phyloP scores from a whole-genome alignment of 1,140 invertebrate genomes.

The Solen grandis region DNA sequence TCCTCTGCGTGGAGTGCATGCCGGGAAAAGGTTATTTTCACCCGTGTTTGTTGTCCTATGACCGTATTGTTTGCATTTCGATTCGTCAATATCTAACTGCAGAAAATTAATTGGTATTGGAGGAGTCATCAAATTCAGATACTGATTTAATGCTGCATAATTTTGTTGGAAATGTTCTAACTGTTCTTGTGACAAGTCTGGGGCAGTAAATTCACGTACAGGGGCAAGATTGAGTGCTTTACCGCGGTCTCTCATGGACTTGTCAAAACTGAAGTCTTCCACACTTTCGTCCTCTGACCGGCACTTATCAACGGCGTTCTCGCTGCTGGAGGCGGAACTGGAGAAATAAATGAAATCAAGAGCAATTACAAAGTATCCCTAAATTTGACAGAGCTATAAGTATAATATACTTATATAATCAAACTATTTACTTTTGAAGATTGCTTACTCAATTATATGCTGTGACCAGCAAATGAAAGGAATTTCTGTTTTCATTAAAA shows the following conservation, averaged over 20 bases:
- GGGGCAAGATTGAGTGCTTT: conserved; percentile 50
- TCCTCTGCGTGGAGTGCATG: conserved; percentile 3
- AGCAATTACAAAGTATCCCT: too few species aligned
- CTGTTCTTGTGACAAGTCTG: conserved; percentile 11
- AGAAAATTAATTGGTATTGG: conserved; percentile 23
- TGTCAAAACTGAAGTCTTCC: conserved; percentile 19
- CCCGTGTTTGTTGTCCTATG: background rate
- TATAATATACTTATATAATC: too few species aligned
- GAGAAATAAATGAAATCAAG: background rate
- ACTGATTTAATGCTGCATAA: conserved; percentile 24
- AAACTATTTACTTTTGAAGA: too few species aligned
- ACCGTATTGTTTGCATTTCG: conserved; percentile 1
- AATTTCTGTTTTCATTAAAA: too few species aligned
- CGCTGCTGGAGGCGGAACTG: conserved; percentile 30
- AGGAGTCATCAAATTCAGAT: conserved; percentile 41
- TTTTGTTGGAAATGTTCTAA: conserved; percentile 29
- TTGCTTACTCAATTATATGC: too few species aligned
- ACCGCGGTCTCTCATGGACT: conserved; percentile 42
- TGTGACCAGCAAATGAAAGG: too few species aligned
- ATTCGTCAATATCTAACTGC: conserved; percentile 37
- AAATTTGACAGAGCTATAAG: too few species aligned
- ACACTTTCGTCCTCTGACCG: conserved; percentile 37
- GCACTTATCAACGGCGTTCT: background rate
- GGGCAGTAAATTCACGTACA: conserved; percentile 29
- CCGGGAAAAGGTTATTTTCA: conserved; percentile 24